A percentile compares a stretch with the other conserved stretches of the same genome.
These are phyloP conservation scores for Epirrhoe alternata DNA, from an alignment of 2,888 invertebrate genomes.

Conservation along the genomic window DNA sequence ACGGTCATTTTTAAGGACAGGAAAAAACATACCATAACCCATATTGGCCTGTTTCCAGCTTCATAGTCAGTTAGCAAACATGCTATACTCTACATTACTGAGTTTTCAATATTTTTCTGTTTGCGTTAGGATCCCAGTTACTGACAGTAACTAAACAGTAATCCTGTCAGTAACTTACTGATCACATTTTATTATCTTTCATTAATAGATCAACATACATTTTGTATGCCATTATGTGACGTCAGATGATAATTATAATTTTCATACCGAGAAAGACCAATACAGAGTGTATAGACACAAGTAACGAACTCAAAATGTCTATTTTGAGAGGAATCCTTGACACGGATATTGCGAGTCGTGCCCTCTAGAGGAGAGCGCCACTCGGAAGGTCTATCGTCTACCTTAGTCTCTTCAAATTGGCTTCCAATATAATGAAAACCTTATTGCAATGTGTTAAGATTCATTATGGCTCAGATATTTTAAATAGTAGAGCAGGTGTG, in stretches of 20 bases:
- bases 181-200: neutral
- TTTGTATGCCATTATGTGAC: neutral
- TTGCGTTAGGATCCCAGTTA: neutral
- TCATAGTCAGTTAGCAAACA: neutral
- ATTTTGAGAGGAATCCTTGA: slow-evolving; percentile 72
- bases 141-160: no score
- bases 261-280: neutral
- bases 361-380: slow-evolving; percentile 62
- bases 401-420: slow-evolving; percentile 10
- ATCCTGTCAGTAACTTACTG: no score
- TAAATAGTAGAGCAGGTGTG: no score
- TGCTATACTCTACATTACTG: neutral
- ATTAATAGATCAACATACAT: neutral
- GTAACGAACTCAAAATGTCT: slow-evolving; percentile 56
- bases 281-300: slow-evolving; percentile 23
- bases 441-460: slow-evolving; percentile 2
- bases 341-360: slow-evolving; percentile 69
- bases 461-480: neutral
- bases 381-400: slow-evolving; percentile 57
- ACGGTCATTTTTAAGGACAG: neutral
- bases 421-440: slow-evolving; percentile 8
- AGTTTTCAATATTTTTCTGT: neutral
- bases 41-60: neutral
- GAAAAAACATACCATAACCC: neutral
- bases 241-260: neutral